A percentile compares a stretch with the other conserved stretches of the same genome.
phyloP scores from a whole-genome alignment of 23 tunicate genomes.

The Halocynthia roretzi region DNA sequence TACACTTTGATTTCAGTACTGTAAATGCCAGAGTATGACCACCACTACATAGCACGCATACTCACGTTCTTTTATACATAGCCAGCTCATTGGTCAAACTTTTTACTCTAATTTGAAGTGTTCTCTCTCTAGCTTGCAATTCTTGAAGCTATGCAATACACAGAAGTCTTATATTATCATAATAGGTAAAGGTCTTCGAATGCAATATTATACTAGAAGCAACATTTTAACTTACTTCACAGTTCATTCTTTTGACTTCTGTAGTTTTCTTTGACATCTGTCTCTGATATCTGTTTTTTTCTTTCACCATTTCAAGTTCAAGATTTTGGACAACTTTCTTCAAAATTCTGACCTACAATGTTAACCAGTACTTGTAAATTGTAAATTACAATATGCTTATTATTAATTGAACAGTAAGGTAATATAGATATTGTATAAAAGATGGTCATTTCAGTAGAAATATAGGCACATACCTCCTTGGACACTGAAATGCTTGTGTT shows the following conservation, averaged over 20 bases:
- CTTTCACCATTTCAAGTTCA: constrained; percentile 85
- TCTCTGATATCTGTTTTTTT: constrained; percentile 71
- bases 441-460: background rate
- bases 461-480: constrained; percentile 44
- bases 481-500: constrained; percentile 38
- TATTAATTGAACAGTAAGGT: background rate
- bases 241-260: constrained; percentile 53
- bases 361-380: background rate
- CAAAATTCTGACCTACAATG: constrained; percentile 55
- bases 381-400: background rate
- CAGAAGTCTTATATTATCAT: no score
- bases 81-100: constrained; percentile 88
- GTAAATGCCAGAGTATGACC: background rate
- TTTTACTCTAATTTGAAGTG: constrained; percentile 76
- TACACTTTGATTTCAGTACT: background rate
- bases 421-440: background rate
- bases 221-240: constrained; percentile 38
- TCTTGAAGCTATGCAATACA: constrained; percentile 44
- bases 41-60: background rate
- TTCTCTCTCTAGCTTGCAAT: constrained; percentile 61
- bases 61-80: constrained; percentile 75
- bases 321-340: constrained; percentile 89
- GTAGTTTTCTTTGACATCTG: constrained; percentile 65
- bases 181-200: background rate
- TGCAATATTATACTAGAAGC: background rate